These are phyloP conservation scores for Pristionchus mayeri DNA, from an alignment of 2,888 invertebrate species.

Conservation along the genomic window DNA sequence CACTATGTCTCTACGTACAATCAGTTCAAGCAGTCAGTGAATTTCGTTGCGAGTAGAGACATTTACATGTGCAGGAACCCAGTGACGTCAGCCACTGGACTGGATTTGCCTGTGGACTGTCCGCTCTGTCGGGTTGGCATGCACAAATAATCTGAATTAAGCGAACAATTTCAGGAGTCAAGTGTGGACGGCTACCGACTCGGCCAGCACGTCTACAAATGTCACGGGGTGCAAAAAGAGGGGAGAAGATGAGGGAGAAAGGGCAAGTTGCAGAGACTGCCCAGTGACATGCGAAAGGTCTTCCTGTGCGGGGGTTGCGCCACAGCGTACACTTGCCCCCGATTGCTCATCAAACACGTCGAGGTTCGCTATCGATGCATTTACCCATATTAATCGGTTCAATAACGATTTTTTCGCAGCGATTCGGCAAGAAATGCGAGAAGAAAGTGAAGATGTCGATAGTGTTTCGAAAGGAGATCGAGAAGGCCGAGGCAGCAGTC, in stretches of 20 bases:
- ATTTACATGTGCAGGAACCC: not conserved
- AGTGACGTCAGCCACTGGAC: not conserved
- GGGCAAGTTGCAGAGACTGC: not conserved
- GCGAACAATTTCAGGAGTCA: not conserved
- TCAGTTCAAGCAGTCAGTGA: conserved; percentile 35
- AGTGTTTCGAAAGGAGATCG: not conserved
- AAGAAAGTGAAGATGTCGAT: not conserved
- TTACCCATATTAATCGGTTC: not conserved
- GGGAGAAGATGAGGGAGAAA: not conserved
- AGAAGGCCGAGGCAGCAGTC: not conserved
- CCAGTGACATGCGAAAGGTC: conserved; percentile 1
- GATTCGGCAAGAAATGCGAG: not conserved
- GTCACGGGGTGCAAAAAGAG: not conserved
- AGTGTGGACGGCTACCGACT: not conserved
- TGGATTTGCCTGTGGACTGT: not conserved
- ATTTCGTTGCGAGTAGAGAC: no score
- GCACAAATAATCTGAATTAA: not conserved
- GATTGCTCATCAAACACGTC: conserved; percentile 6
- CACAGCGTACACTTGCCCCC: not conserved
- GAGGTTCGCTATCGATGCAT: not conserved
- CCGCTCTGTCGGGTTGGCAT: not conserved
- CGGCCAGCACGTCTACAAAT: not conserved
- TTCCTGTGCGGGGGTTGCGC: not conserved
- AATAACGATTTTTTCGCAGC: not conserved
- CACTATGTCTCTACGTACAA: not conserved